A percentile compares a stretch with the other conserved stretches of the same genome.
These are phyloP conservation scores for Anhinga anhinga DNA, from an alignment of 2,113 vertebrate genomes.

Conservation along the genomic window DNA sequence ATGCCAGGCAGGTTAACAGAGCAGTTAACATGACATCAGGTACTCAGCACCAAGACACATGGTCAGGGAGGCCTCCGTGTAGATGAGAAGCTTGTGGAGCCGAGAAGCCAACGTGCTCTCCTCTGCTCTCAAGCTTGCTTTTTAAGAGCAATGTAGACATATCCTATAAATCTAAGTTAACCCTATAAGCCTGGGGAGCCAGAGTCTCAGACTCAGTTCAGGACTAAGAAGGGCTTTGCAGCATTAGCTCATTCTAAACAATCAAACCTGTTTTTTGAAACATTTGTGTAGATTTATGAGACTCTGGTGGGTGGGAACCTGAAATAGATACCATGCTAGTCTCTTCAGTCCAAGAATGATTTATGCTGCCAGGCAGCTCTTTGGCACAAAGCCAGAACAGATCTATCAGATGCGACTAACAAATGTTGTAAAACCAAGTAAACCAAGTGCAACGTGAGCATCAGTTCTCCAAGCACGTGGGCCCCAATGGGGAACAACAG, in stretches of 20 bases:
- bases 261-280: constrained; percentile 28
- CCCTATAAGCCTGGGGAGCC: constrained; percentile 2
- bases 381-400: not conserved
- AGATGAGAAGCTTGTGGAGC: not conserved
- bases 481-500: constrained; percentile 20
- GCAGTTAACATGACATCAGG: constrained; percentile 14
- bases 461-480: not conserved
- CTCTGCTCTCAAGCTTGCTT: not conserved
- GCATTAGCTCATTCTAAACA: constrained; percentile 45
- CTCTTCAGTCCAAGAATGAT: constrained; percentile 47
- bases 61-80: not conserved
- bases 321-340: constrained; percentile 28
- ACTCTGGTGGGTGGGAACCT: constrained; percentile 51
- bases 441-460: not conserved
- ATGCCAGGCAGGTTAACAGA: constrained; percentile 8
- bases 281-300: constrained; percentile 49
- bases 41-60: not conserved
- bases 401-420: constrained; percentile 2
- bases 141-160: not conserved
- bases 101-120: not conserved
- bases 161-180: constrained; percentile 42
- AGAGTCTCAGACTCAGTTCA: not conserved
- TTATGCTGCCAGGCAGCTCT: constrained; percentile 47
- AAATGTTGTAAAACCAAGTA: constrained; percentile 29
- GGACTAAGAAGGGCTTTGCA: constrained; percentile 22